phyloP scores from a whole-genome alignment of 2,113 vertebrate genomes.

The Ursus arctos region DNA sequence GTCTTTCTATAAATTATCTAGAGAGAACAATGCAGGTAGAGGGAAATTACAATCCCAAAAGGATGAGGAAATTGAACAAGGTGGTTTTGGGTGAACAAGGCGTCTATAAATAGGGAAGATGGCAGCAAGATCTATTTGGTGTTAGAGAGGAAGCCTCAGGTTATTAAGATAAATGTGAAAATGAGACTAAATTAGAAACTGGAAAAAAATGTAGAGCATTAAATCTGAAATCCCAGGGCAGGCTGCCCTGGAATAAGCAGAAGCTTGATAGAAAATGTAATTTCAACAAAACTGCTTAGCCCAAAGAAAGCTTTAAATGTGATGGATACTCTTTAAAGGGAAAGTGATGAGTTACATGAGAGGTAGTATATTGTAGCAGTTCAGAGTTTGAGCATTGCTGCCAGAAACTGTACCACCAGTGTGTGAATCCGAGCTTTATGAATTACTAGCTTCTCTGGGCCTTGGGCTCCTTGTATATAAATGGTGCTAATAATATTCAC shows the following conservation, averaged over 20 bases:
- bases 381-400: not conserved
- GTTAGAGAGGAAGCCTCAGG: not conserved
- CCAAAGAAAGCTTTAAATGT: not conserved
- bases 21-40: not conserved
- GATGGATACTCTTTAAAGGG: not conserved
- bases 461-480: not conserved
- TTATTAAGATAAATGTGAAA: conserved; percentile 68
- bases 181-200: conserved; percentile 55
- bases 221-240: conserved; percentile 55
- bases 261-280: conserved; percentile 53
- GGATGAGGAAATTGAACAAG: not conserved
- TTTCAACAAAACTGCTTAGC: conserved; percentile 40
- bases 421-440: not conserved
- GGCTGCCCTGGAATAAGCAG: conserved; percentile 20
- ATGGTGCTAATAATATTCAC: not conserved
- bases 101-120: conserved; percentile 14
- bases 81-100: not conserved
- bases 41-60: not conserved
- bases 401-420: not conserved
- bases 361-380: not conserved
- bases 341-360: not conserved
- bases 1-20: not conserved
- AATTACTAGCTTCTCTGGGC: not conserved
- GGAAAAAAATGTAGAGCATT: not conserved
- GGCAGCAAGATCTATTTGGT: not conserved